phyloP scores from a whole-genome alignment of 2,113 vertebrate genomes.

The Tautogolabrus adspersus region DNA sequence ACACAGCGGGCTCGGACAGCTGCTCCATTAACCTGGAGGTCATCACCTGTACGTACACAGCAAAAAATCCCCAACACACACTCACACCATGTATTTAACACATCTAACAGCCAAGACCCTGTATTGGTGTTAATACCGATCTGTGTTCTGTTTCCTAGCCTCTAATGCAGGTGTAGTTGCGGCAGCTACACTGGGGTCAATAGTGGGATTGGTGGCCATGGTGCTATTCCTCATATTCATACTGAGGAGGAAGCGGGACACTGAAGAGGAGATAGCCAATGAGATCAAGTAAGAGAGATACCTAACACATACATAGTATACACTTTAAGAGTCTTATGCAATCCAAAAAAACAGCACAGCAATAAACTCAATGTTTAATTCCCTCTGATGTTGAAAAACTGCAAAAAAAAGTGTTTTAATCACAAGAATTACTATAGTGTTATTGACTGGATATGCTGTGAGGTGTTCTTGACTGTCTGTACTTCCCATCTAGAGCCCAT shows the following conservation, averaged over 20 bases:
- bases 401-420: no score
- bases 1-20: conserved; percentile 85
- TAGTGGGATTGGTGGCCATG: conserved; percentile 85
- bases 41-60: conserved; percentile 83
- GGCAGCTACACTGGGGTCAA: conserved; percentile 86
- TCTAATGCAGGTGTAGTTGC: conserved; percentile 82
- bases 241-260: conserved; percentile 80
- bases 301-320: neutral
- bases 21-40: conserved; percentile 92
- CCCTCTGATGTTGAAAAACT: neutral
- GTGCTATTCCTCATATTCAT: conserved; percentile 83
- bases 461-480: neutral
- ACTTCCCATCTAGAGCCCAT: neutral
- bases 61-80: neutral
- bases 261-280: conserved; percentile 88
- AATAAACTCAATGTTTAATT: no score
- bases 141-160: conserved; percentile 74
- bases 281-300: conserved; percentile 90
- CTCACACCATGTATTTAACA: neutral
- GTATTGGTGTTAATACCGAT: neutral
- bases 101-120: no score
- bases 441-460: neutral
- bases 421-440: neutral
- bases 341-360: neutral
- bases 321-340: neutral